Base-by-base conservation (phyloP, 1,140 invertebrate species). In the Dendroctonus valens region DNA sequence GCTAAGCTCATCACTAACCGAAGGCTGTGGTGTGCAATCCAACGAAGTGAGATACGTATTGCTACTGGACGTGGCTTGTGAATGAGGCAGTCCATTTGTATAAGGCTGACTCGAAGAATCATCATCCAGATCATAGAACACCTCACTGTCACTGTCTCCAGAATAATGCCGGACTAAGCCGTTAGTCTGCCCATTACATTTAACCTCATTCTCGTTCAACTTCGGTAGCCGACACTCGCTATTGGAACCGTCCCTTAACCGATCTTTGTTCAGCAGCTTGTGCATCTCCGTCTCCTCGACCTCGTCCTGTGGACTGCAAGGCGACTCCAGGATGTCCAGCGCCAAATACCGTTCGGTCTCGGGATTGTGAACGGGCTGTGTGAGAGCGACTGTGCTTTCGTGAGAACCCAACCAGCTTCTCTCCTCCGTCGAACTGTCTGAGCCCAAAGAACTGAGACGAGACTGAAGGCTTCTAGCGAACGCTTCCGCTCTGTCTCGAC, bases 391-490 rank as follows among this genome's bases (percentile, higher is more conserved):
- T 38, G 41, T 42, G 41, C 61, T 63, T 71, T 74, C 72, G 48
- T 72, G 62, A 69, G 67, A 58, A 41, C 58, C 75, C 15, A 82
- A 76, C 82, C 81, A 82, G 67, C 77, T 80, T 76, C 73, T 78
- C 68, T 83, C 79, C 69, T 80, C 76, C 58, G 79, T 72, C 15
- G 55, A 39, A 15, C 53, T 41, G 40, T 58, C 41, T 8, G 81
- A 77, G 12, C 86, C 86, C 55, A 91, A 81, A 48, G 87, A 87
- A 65, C 85, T 84, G 59, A 92, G 80, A 65, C 89, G 86, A 38
- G 85, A 85, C 70, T 91, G 89, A 59, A 92, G 80, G 72, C 87
- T 86, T 62, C 88, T 81, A 52, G 91, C 90, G 74, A 92, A 91
- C 46, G 89, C 88, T 75, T 91, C 90, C 12, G 90, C 90, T 59